Evolutionary conservation across 64 coral and sea anemone species (phyloP), one percentile per base, ranked within the genome.

Genomic region (Stylophora pistillata): DNA sequence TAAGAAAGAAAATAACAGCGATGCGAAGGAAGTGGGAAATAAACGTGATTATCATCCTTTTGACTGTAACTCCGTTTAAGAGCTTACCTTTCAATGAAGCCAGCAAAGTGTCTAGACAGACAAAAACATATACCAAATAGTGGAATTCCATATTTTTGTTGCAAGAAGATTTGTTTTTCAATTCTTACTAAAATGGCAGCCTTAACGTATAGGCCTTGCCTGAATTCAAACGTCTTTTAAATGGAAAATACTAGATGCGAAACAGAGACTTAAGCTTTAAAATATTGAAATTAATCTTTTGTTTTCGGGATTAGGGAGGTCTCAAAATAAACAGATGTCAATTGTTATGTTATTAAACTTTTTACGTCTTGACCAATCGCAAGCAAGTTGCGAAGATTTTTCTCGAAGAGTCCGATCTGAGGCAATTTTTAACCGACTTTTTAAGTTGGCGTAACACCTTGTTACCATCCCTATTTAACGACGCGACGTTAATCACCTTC

Each of bases 241-340:
- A 68, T 28, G 64, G 26, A 1, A 21, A 68, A 26, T 68, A n/a
- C 2, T n/a, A 68, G 12, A 68, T 68, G 64, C 64, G 6, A 68
- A 68, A 25, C 64, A 68, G n/a, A 68, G 23, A 68, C 64, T 68
- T 68, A 26, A 68, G 25, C 23, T 68, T 28, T 68, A 28, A 68
- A 68, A 68, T 68, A 68, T 68, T 68, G 9, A 68, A 68, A 68
- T 68, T 25, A 68, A 68, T 68, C 64, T 68, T 68, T 68, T 68
- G n/a, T 68, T 68, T 68, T 7, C 5, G 26, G 21, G 10, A n/a
- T 28, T 68, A 21, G 64, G 64, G 64, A 21, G 64, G 64, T 68
- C 64, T 25, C 12, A 68, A 5, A 21, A 68, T 27, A 68, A 68
- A 68, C 64, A 68, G 64, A 68, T 28, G n/a, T n/a, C 21, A 21